These are phyloP conservation scores for Phrynosoma platyrhinos DNA, from an alignment of 2,113 vertebrate species.

Conservation along the genomic window DNA sequence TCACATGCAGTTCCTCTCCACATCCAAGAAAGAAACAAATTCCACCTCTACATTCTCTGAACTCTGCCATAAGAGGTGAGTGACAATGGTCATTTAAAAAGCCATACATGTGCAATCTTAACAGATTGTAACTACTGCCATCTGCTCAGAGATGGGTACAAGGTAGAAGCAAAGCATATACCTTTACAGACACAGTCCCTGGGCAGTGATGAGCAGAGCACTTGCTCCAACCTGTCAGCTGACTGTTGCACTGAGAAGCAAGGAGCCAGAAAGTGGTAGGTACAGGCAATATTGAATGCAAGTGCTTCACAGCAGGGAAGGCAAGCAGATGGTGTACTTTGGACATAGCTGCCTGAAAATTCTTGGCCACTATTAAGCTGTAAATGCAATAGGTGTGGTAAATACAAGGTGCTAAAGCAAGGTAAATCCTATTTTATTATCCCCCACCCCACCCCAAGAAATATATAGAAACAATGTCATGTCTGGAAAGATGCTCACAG, in stretches of 20 bases:
- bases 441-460: background rate
- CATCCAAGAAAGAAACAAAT: no score
- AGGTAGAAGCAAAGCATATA: no score
- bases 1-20: no score
- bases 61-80: no score
- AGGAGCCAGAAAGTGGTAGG: background rate
- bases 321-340: background rate
- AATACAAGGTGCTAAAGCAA: background rate
- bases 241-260: background rate
- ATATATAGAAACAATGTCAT: background rate
- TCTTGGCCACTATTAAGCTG: background rate
- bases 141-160: no score
- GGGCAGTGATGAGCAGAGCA: background rate
- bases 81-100: no score
- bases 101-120: no score
- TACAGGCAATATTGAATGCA: background rate
- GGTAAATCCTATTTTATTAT: no score
- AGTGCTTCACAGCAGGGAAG: background rate
- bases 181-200: no score
- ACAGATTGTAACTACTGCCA: no score
- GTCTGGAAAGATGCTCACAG: background rate
- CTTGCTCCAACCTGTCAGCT: background rate
- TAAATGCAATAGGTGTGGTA: background rate
- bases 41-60: no score
- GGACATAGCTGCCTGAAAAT: background rate